Percentiles rank a stretch among this genome's conserved stretches.
Evolutionary conservation across 1,140 invertebrate species (phyloP).

Genomic region (Phortica variegata): DNA sequence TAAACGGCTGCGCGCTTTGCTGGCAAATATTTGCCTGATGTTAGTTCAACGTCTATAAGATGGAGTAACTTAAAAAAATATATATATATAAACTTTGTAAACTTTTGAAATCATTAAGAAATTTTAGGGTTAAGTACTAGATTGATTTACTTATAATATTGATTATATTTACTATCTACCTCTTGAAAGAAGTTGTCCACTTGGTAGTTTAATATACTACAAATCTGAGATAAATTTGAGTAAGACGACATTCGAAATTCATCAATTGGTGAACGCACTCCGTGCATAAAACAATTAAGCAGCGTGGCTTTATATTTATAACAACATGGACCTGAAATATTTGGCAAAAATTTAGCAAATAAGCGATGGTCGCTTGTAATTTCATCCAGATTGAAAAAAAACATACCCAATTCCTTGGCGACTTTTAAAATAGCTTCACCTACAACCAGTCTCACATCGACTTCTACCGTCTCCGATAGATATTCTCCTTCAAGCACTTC

Average conservation of each 20-base stretch:
- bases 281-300: slow-evolving; percentile 69
- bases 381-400: slow-evolving; percentile 9
- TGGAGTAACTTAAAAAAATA: slow-evolving; percentile 62
- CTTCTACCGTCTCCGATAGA: slow-evolving; percentile 26
- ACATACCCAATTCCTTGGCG: slow-evolving; percentile 65
- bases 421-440: slow-evolving; percentile 76
- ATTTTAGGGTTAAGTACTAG: too few relatives aligned
- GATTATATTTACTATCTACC: slow-evolving; percentile 59
- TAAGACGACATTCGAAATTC: slow-evolving; percentile 74
- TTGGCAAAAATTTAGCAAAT: neutral
- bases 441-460: slow-evolving; percentile 66
- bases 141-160: slow-evolving; percentile 4
- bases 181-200: slow-evolving; percentile 69
- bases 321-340: slow-evolving; percentile 65
- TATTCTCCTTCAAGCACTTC: slow-evolving; percentile 47
- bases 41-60: slow-evolving; percentile 65
- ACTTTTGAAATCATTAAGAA: too few relatives aligned
- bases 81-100: slow-evolving; percentile 6
- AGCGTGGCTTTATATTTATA: slow-evolving; percentile 68
- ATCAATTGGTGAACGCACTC: slow-evolving; percentile 65
- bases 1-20: slow-evolving; percentile 72
- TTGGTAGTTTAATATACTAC: slow-evolving; percentile 70
- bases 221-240: slow-evolving; percentile 78
- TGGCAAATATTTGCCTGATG: slow-evolving; percentile 64
- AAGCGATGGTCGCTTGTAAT: neutral